Evolutionary conservation across 2,888 invertebrate genomes (phyloP), one percentile per base, ranked within the genome.

Genomic region (Cataglyphis altisquamis): DNA sequence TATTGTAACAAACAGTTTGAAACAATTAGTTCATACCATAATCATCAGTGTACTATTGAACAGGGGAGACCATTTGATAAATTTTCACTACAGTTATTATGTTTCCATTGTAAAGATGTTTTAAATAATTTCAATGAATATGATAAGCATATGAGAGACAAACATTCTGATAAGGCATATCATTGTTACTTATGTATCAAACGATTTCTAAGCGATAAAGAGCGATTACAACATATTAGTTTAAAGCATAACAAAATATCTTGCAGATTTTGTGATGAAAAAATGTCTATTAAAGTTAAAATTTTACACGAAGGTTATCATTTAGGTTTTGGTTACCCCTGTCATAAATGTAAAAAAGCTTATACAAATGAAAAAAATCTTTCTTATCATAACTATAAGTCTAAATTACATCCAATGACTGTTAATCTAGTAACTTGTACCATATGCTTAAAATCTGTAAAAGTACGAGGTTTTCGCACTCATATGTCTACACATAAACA

Each of bases 261-360:
- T 25, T 90, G 90, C 72, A 45, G 45, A 29, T 60, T 91, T 25
- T 93, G 93, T 63, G 83, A 86, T 12, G 88, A 86, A 32, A 78
- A 67, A 9, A 45, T 52, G n/a, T 8, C 25, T 55, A 18, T 64
- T 6, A 3, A 12, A 10, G n/a, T 57, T 32, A 82, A 62, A 29
- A 0, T 18, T 0, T 73, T 15, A 21, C 94, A 94, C 25, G 91
- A 92, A 72, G 87, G 88, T 25, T 94, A 94, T 84, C 94, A 94
- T 80, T 86, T 89, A 57, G 94, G 94, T 1, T 86, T 92, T 29
- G 94, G 94, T 10, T 89, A 85, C 78, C 93, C 94, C 2, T 94
- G 94, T 82, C 94, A 94, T 64, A 18, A 52, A 10, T 94, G 94
- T 62, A 94, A 92, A 78, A 90, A 90, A 52, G 85, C 93, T 15